Evolutionary conservation across 1,140 invertebrate species (phyloP).

Genomic region (Philotrypesis tridentata): DNA sequence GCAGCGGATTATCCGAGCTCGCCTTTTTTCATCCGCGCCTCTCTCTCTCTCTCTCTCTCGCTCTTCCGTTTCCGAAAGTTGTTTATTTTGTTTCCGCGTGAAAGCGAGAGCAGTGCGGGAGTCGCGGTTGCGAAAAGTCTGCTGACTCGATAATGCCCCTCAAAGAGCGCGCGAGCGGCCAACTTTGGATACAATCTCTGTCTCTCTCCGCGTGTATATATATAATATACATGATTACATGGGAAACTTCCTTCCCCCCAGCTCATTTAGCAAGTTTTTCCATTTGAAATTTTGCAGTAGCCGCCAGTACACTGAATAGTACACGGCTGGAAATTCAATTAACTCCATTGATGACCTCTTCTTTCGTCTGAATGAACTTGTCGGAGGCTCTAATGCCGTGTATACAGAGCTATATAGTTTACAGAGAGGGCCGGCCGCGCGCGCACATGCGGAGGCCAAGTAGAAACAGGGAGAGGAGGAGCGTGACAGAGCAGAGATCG

Average conservation of each 20-base stretch:
- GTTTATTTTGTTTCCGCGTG: no score
- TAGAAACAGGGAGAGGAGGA: neutral
- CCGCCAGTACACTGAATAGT: no score
- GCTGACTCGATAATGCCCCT: no score
- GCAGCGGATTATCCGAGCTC: no score
- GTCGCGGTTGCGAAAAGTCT: no score
- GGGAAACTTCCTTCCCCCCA: neutral
- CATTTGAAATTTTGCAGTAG: conserved; percentile 34
- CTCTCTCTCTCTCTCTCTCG: no score
- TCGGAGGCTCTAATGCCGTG: neutral
- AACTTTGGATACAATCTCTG: neutral
- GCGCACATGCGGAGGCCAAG: neutral
- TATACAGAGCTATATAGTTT: no score
- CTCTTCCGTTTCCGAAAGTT: no score
- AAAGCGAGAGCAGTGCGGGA: no score
- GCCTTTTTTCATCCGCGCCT: no score
- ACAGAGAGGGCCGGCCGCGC: neutral
- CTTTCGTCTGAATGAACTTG: conserved; percentile 7
- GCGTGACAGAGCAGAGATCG: conserved; percentile 49
- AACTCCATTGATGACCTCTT: conserved; percentile 38
- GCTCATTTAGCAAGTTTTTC: conserved; percentile 13
- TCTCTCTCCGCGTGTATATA: conserved; percentile 8
- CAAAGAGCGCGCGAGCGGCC: no score
- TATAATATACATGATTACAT: neutral
- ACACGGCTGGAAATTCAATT: conserved; percentile 34